Evolutionary conservation across 2,888 invertebrate genomes (phyloP), one percentile per base, ranked within the genome.

Genomic region (Marronus borbonicus): DNA sequence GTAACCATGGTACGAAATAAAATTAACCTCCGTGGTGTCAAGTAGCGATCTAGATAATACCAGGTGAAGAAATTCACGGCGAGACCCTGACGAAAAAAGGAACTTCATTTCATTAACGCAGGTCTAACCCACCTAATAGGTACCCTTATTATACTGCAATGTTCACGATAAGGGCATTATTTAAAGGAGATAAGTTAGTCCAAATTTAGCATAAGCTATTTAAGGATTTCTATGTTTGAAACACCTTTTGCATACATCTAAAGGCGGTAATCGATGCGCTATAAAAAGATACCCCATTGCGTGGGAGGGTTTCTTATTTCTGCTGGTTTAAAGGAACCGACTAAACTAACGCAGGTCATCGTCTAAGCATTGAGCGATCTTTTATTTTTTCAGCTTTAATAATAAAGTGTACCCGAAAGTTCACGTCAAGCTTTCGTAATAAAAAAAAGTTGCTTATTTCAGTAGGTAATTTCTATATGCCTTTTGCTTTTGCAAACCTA

Each of bases 361-460:
- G n/a, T 17, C 17, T 52, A 58, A 58, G 7, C 8, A 20, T 58
- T 20, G 7, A 20, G 2, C 20, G 20, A n/a, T n/a, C 5, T 20
- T 58, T 58, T 58, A 8, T 20, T 58, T 17, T 3, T 8, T 20
- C 20, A 24, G 10, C 20, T 58, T 58, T 2, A 58, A 20, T 20
- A 58, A 20, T 58, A 7, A 55, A n/a, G 3, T 17, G 3, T 17
- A 10, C 55, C 55, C 20, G 7, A 58, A 20, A 20, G 20, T 2
- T 58, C 20, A 20, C 1, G 55, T 20, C 55, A 58, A 20, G 44
- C 44, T 44, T 44, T 44, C 44, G 44, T 44, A 44, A 44, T 44
- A 44, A 62, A 62, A 62, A 60, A 62, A 31, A 31, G 60, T 28
- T 62, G 28, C 62, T 62, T 62, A 62, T 62, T 28, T 62, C 62